These are phyloP conservation scores for Siderastrea siderea DNA, from an alignment of 92 coral and sea anemone species.

Conservation along the genomic window DNA sequence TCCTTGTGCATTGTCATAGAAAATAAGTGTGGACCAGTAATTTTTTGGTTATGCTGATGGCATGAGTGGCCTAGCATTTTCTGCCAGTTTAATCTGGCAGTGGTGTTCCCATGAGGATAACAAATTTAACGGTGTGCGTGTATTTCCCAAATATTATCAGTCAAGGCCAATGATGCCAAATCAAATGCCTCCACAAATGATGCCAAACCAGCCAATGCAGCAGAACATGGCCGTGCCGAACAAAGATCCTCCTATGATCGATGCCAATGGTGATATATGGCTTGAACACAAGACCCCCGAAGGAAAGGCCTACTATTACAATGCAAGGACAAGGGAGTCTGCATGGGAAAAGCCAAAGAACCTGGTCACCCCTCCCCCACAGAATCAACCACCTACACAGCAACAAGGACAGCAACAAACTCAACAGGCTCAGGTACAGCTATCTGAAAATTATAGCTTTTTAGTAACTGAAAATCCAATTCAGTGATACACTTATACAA, in stretches of 20 bases:
- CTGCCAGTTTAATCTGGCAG: too few relatives aligned
- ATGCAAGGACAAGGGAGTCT: conserved; percentile 97
- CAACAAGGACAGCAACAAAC: conserved; percentile 47
- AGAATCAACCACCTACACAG: conserved; percentile 53
- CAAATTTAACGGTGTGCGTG: too few relatives aligned
- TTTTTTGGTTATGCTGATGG: too few relatives aligned
- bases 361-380: conserved; percentile 68
- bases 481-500: too few relatives aligned
- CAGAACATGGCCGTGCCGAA: conserved; percentile 28
- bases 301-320: conserved; percentile 93
- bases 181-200: conserved; percentile 37
- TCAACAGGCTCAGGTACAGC: conserved; percentile 30
- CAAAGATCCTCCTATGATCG: conserved; percentile 92
- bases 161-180: conserved; percentile 57
- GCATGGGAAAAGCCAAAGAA: conserved; percentile 99
- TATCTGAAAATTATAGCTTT: not conserved
- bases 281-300: conserved; percentile 95
- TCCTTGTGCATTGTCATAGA: too few relatives aligned
- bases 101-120: too few relatives aligned
- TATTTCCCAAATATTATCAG: not conserved
- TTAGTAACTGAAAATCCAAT: too few relatives aligned
- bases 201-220: conserved; percentile 43
- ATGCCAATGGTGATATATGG: conserved; percentile 97
- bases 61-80: too few relatives aligned
- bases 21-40: too few relatives aligned